phyloP scores from a whole-genome alignment of 2,797 vertebrate genomes.

The Alauda arvensis region DNA sequence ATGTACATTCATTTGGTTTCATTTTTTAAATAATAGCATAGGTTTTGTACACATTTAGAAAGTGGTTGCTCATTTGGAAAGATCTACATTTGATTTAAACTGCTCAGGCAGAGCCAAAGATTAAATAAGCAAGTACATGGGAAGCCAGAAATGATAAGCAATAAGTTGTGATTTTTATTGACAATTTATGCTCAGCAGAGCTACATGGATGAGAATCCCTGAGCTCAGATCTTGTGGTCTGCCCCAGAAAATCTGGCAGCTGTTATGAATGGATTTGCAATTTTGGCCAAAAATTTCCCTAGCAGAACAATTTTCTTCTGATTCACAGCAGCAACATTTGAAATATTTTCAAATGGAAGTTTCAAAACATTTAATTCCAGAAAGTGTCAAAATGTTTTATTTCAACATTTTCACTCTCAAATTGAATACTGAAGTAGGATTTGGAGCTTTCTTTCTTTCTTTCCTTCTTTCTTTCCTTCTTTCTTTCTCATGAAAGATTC shows the following conservation, averaged over 20 bases:
- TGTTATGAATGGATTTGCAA: not conserved
- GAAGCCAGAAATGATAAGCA: not conserved
- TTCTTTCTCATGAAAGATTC: not conserved
- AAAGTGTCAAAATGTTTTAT: slow-evolving; percentile 42
- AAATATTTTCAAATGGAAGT: slow-evolving; percentile 23
- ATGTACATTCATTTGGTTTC: not conserved
- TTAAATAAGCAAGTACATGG: not conserved
- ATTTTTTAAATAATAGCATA: not conserved
- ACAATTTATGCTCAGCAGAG: not conserved
- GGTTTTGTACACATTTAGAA: not conserved
- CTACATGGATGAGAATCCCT: not conserved
- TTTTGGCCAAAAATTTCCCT: slow-evolving; percentile 6
- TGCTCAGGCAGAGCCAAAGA: not conserved
- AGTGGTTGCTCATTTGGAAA: not conserved
- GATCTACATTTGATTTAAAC: not conserved
- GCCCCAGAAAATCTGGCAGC: not conserved
- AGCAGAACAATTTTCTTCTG: slow-evolving; percentile 18
- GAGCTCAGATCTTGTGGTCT: not conserved
- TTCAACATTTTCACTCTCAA: slow-evolving; percentile 16
- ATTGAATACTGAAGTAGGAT: not conserved
- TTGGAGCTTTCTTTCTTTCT: not conserved
- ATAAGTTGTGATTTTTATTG: not conserved
- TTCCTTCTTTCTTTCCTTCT: not conserved
- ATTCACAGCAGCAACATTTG: slow-evolving; percentile 29
- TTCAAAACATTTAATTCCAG: slow-evolving; percentile 29